Base-by-base conservation (phyloP, 2,888 invertebrate genomes). In the Heliconius charithonia region DNA sequence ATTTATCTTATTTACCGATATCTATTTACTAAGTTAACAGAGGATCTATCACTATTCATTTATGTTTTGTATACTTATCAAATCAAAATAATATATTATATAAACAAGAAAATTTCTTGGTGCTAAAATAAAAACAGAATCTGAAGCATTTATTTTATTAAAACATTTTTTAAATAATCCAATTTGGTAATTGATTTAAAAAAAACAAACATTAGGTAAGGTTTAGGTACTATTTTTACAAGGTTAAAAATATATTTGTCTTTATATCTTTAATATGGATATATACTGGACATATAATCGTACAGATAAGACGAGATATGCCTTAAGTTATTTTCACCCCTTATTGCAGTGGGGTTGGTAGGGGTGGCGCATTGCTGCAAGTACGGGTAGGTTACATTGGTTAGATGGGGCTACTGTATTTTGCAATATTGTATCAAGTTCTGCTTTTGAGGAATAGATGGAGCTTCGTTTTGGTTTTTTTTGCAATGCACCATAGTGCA, bases 401-500 rank as follows among this genome's bases (percentile, higher is more conserved):
- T 86, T 89, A 93, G 93, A 93, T 93, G 94, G 93, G 90, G 94
- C 92, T 92, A 93, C 94, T 91, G 93, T 90, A 90, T 91, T 91
- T 90, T 87, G 88, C 88, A 87, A 88, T 87, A 85, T 85, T 87
- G 87, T 82, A 89, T 85, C 85, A 89, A 94, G 94, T 95, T 92
- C 90, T 72, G 81, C 86, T 93, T 92, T 92, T 91, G 90, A 86
- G 86, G 86, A 84, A 87, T 87, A 94, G 94, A 91, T 92, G 94
- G 93, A 86, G 92, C 85, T 85, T 72, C 76, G 79, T 27, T 37
- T 37, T 19, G 16, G 41, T 4, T 25, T 67, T 67, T 67, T 67
- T n/a, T 67, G 16, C 2, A n/a, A 25, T 41, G 41, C 13, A 41
- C 7, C 25, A 25, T 25, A 9, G 25, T 59, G 59, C 59, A 69